Percentiles rank a stretch among this genome's conserved stretches.
phyloP scores from a whole-genome alignment of 2,797 vertebrate genomes.

The Anguilla marmorata region DNA sequence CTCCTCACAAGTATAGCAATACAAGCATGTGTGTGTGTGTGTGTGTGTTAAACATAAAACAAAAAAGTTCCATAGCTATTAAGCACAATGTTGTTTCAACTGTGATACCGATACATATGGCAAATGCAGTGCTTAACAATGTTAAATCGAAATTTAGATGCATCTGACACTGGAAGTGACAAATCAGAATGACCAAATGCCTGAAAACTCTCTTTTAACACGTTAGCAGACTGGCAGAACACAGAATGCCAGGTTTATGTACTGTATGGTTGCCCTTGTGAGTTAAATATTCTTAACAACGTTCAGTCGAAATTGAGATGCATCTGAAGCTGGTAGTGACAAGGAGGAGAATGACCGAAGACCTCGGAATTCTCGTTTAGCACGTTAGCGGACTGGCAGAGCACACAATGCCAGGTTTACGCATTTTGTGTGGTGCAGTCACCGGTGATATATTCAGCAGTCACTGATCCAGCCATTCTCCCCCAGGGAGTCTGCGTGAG shows the following conservation, averaged over 20 bases:
- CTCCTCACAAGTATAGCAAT: too few relatives aligned
- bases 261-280: not conserved
- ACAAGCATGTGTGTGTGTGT: too few relatives aligned
- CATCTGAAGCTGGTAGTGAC: not conserved
- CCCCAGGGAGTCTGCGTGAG: slow-evolving; percentile 62
- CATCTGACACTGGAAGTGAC: not conserved
- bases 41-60: not conserved
- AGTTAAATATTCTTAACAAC: not conserved
- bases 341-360: not conserved
- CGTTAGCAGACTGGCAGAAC: not conserved
- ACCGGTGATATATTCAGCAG: slow-evolving; percentile 64
- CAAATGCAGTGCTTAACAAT: not conserved
- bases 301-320: not conserved
- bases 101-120: not conserved
- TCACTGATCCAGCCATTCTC: slow-evolving; percentile 58
- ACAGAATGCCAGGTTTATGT: not conserved
- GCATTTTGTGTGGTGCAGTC: not conserved
- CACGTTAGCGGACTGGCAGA: slow-evolving; percentile 18
- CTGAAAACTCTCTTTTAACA: not conserved
- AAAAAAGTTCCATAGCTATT: not conserved
- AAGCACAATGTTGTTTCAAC: not conserved
- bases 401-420: not conserved
- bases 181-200: not conserved
- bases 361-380: not conserved
- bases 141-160: not conserved